Evolutionary conservation across 2,113 vertebrate species (phyloP), one percentile per base, ranked within the genome.

Genomic region (Trochalopteron elliotii): DNA sequence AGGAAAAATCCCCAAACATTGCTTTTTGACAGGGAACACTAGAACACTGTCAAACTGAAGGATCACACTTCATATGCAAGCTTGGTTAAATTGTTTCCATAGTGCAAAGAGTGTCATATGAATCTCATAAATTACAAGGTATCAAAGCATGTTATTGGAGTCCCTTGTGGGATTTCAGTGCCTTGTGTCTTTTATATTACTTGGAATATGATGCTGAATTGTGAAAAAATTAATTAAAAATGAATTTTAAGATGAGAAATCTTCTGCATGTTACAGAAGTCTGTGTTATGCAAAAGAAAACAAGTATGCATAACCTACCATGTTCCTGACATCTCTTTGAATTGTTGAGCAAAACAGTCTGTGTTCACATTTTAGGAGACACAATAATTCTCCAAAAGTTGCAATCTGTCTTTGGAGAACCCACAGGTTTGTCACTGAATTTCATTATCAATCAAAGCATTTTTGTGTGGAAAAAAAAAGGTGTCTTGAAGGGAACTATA

Each of bases 321-420:
- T 53, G n/a, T 82, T 93, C 84, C 78, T 93, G 95, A 85, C 94
- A 82, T 69, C 57, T 85, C 8, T 87, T 83, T 93, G 94, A 87
- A 91, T 96, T 95, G 87, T 94, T 95, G 94, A 93, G 87, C 70
- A 91, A 89, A 96, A 87, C 74, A 87, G 65, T 71, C 70, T 65
- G 61, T 83, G 50, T 74, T 95, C 56, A 31, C 70, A 69, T 87
- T 87, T 87, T 85, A 77, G 75, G 91, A 91, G 87, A 50, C 42
- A 84, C 69, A 85, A 53, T 95, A 93, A 95, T 79, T 94, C 91
- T 91, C 78, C 59, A 40, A 85, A 74, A 96, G 77, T 81, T 85
- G 42, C 84, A 87, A 16, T 89, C 84, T 93, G 84, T 93, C 86
- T 95, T 94, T 76, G 53, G 53, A 94, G 86, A 90, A 59, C 68